Percentiles rank a stretch among this genome's conserved stretches.
These are phyloP conservation scores for Castor canadensis DNA, from an alignment of 2,113 vertebrate genomes.

Conservation along the genomic window DNA sequence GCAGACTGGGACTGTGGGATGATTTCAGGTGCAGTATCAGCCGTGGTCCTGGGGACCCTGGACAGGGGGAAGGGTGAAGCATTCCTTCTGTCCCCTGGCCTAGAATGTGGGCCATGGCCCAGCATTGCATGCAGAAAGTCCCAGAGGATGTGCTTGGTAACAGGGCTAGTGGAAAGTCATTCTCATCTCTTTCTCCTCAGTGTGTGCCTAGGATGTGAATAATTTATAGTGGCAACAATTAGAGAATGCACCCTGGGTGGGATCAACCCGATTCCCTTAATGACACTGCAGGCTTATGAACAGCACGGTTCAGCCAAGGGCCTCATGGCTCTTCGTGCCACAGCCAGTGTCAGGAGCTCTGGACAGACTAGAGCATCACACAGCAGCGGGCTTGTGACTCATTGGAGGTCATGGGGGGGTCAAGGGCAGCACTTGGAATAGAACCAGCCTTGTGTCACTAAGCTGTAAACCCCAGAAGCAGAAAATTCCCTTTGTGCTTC, in stretches of 20 bases:
- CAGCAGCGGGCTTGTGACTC: not conserved
- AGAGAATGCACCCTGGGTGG: conserved; percentile 57
- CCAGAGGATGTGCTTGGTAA: conserved; percentile 57
- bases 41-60: not conserved
- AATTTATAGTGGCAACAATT: conserved; percentile 38
- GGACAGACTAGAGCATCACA: fast-evolving
- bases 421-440: not conserved
- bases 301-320: not conserved
- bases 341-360: not conserved
- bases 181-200: conserved; percentile 51
- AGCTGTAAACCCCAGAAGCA: not conserved
- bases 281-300: not conserved
- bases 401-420: not conserved
- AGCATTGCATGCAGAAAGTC: conserved; percentile 69
- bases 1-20: not conserved
- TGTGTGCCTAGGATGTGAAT: conserved; percentile 68
- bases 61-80: too few species aligned
- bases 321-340: not conserved
- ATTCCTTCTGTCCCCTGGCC: conserved; percentile 50
- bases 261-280: conserved; percentile 60
- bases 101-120: conserved; percentile 60
- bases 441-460: not conserved
- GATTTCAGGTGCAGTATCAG: not conserved
- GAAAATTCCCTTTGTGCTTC: not conserved
- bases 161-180: conserved; percentile 47